phyloP scores from a whole-genome alignment of 1,140 invertebrate species.

The Macrobrachium nipponense region DNA sequence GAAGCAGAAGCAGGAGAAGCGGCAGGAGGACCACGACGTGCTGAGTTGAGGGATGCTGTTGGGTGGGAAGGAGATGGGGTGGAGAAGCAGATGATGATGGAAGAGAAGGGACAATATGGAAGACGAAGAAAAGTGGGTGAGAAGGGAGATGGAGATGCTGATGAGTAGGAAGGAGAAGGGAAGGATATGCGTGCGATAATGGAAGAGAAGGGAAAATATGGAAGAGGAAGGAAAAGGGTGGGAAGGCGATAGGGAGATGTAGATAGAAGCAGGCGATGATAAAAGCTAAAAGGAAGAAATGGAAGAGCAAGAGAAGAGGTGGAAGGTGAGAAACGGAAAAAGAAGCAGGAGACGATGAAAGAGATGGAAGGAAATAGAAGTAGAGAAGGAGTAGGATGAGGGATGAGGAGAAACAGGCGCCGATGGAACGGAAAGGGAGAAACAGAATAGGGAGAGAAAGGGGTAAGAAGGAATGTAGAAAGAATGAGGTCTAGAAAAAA shows the following conservation, averaged over 20 bases:
- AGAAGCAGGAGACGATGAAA: conserved; percentile 6
- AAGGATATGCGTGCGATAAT: too few relatives aligned
- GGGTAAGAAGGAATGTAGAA: not conserved
- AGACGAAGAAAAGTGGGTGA: not conserved
- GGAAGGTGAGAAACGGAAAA: not conserved
- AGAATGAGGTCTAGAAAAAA: not conserved
- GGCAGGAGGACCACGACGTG: too few relatives aligned
- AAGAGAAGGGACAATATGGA: not conserved
- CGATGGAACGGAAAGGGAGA: not conserved
- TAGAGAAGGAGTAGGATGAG: too few relatives aligned
- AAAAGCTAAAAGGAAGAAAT: not conserved
- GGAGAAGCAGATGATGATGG: not conserved
- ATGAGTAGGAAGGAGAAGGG: not conserved
- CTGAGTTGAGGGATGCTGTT: too few relatives aligned
- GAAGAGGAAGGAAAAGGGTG: not conserved
- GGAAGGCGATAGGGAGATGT: not conserved
- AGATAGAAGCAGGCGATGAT: not conserved
- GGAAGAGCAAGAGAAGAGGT: not conserved
- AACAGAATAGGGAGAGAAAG: not conserved
- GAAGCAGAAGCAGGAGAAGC: too few relatives aligned
- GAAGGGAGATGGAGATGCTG: not conserved
- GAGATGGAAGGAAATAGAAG: not conserved
- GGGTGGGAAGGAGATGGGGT: too few relatives aligned
- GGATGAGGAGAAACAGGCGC: not conserved
- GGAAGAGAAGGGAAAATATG: not conserved